Evolutionary conservation across 2,888 invertebrate genomes (phyloP).

Genomic region (Smittia sp.): DNA sequence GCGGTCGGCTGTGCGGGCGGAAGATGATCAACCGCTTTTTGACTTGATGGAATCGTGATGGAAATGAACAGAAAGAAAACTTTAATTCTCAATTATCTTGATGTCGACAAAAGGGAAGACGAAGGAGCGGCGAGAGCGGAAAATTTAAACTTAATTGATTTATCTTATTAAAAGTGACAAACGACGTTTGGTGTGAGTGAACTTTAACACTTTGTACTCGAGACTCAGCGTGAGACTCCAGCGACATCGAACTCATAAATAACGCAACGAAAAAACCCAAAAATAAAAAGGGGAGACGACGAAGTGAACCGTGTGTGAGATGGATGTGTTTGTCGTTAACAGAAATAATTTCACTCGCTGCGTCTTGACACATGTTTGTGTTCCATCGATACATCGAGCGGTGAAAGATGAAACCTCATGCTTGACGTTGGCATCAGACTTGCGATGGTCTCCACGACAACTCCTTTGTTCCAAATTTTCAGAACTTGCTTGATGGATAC

Average conservation of each 20-base stretch:
- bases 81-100: conserved; percentile 30
- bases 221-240: conserved; percentile 30
- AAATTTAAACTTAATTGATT: conserved; percentile 29
- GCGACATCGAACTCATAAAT: conserved; percentile 35
- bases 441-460: too few relatives aligned
- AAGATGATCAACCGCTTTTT: conserved; percentile 26
- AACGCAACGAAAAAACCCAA: conserved; percentile 10
- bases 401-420: neutral
- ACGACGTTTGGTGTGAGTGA: conserved; percentile 27
- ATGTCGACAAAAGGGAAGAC: conserved; percentile 9
- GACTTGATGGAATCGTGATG: neutral
- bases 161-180: conserved; percentile 21
- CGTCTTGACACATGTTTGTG: conserved; percentile 31
- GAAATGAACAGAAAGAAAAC: neutral
- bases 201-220: conserved; percentile 26
- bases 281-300: neutral
- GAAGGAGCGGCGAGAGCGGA: neutral
- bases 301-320: conserved; percentile 10
- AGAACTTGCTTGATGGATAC: too few relatives aligned
- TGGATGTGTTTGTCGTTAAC: conserved; percentile 3
- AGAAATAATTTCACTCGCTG: conserved; percentile 4
- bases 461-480: too few relatives aligned
- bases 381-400: neutral
- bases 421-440: neutral
- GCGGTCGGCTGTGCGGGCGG: conserved; percentile 31